phyloP scores from a whole-genome alignment of 2,797 vertebrate species.

The Tiaroga cobitis region DNA sequence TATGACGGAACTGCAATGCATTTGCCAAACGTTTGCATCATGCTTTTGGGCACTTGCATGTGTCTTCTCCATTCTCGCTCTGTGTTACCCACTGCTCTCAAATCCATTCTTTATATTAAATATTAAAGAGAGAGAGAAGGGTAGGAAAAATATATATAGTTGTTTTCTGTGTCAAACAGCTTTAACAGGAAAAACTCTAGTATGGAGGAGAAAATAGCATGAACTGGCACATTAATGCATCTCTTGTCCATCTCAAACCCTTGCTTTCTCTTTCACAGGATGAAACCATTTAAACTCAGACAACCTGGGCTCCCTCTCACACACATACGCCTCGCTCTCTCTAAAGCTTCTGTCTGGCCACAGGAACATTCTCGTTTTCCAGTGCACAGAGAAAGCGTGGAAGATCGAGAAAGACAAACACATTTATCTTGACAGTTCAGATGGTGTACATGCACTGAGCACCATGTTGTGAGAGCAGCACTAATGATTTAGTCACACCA shows the following conservation, averaged over 20 bases:
- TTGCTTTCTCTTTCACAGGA: slow-evolving; percentile 20
- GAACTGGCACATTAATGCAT: slow-evolving; percentile 2
- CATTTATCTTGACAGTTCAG: slow-evolving; percentile 54
- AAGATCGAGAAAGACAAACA: slow-evolving; percentile 30
- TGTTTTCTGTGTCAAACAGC: slow-evolving; percentile 29
- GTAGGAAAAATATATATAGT: background rate
- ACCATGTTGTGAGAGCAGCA: slow-evolving; percentile 42
- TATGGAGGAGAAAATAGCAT: background rate
- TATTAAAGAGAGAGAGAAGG: slow-evolving; percentile 34
- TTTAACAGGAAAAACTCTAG: slow-evolving; percentile 7
- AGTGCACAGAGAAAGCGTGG: slow-evolving; percentile 8
- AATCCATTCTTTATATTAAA: slow-evolving; percentile 27
- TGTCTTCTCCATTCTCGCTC: slow-evolving; percentile 7
- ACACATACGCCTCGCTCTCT: slow-evolving; percentile 5
- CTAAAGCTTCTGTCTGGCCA: slow-evolving; percentile 29
- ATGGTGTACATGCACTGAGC: slow-evolving; percentile 42
- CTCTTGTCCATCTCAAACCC: background rate
- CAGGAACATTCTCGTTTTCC: slow-evolving; percentile 11
- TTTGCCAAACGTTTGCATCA: background rate
- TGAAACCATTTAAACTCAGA: slow-evolving; percentile 25
- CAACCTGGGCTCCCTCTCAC: slow-evolving; percentile 5
- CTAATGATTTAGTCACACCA: slow-evolving; percentile 46
- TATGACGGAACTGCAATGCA: background rate
- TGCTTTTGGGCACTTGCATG: background rate
- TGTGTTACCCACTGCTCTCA: slow-evolving; percentile 5